Conservation (phyloP, 2,113 vertebrate species). For the Lophius piscatorius region DNA sequence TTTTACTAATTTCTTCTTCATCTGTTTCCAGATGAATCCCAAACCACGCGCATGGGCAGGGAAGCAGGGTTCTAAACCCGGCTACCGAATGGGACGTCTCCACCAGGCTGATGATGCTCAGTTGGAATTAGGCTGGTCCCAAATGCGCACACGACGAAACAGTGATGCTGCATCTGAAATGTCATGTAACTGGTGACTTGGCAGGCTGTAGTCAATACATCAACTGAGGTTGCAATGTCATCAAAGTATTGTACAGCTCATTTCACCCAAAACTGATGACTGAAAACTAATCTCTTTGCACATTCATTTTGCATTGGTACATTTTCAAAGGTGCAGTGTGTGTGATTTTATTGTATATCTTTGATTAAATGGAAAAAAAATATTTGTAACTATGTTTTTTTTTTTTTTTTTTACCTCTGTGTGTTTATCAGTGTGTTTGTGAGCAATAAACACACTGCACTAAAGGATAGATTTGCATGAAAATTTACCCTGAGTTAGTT, state of each 20-base stretch:
- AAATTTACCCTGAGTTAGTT: too few species aligned
- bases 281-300: background rate
- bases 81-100: slow-evolving; percentile 45
- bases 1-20: too few species aligned
- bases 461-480: too few species aligned
- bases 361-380: too few species aligned
- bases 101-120: slow-evolving; percentile 68
- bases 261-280: background rate
- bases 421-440: too few species aligned
- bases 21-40: slow-evolving; percentile 77
- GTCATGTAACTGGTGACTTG: slow-evolving; percentile 82
- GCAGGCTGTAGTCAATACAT: background rate
- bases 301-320: slow-evolving; percentile 4
- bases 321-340: background rate
- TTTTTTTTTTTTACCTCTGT: too few species aligned
- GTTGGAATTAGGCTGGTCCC: slow-evolving; percentile 81
- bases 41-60: slow-evolving; percentile 75
- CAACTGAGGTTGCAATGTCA: background rate
- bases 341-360: too few species aligned
- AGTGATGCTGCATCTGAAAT: slow-evolving; percentile 84
- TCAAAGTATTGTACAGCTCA: too few species aligned
- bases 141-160: slow-evolving; percentile 73
- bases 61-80: slow-evolving; percentile 61
- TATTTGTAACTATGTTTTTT: too few species aligned
- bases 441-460: too few species aligned